These are phyloP conservation scores for Drosophila melanosoma DNA, from an alignment of 2,888 invertebrate species.

Conservation along the genomic window DNA sequence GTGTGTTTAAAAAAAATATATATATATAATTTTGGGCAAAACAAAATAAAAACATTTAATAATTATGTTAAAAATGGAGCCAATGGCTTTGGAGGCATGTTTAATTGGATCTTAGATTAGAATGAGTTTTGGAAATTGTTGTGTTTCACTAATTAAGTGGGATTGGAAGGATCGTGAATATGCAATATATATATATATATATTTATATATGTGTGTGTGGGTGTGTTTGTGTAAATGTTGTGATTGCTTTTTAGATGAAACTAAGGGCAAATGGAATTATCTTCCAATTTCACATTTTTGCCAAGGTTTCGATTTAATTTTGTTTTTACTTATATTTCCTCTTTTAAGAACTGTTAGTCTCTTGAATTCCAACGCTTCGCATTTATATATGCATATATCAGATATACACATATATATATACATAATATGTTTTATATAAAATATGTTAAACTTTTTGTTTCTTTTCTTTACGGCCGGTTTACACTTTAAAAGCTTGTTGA, in stretches of 20 bases:
- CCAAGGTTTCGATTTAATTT: conserved; percentile 12
- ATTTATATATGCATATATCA: conserved; percentile 45
- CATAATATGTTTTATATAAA: conserved; percentile 73
- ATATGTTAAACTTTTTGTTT: conserved; percentile 64
- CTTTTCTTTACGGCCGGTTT: conserved; percentile 45
- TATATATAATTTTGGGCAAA: conserved; percentile 1
- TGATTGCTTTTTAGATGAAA: conserved; percentile 26
- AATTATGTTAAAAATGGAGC: conserved; percentile 46
- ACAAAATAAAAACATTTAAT: conserved; percentile 15
- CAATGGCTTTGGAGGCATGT: conserved; percentile 67
- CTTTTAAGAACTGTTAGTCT: conserved; percentile 77
- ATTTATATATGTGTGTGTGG: not conserved
- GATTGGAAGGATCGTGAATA: conserved; percentile 56
- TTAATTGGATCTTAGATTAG: conserved; percentile 37
- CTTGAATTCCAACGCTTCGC: conserved; percentile 72
- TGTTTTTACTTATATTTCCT: conserved; percentile 32
- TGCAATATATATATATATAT: conserved; percentile 9
- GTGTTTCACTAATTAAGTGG: conserved; percentile 42
- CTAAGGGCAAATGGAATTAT: not conserved
- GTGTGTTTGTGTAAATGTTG: conserved; percentile 9
- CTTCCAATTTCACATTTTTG: not conserved
- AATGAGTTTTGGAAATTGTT: conserved; percentile 29
- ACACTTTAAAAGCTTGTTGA: conserved; percentile 69
- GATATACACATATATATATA: conserved; percentile 48
- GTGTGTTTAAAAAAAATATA: conserved; percentile 6